Conservation (phyloP, 2,113 vertebrate genomes). For the Oryzias celebensis region DNA sequence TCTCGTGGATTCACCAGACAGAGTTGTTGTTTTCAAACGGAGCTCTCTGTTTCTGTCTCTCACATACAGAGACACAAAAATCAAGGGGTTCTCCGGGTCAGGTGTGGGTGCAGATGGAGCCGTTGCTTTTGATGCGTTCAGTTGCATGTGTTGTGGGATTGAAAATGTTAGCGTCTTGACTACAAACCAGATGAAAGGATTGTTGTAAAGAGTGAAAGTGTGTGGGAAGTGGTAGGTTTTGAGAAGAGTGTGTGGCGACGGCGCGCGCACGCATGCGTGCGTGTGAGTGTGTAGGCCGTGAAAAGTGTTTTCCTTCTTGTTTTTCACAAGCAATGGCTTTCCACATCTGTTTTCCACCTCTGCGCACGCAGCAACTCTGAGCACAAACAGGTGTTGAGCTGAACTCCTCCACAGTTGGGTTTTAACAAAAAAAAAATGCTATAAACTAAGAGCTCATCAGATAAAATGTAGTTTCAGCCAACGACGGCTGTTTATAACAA, state of each 20-base stretch:
- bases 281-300: conserved; percentile 25
- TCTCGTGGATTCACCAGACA: conserved; percentile 61
- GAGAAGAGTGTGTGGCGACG: neutral
- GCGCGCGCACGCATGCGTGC: conserved; percentile 2
- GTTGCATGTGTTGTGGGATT: conserved; percentile 32
- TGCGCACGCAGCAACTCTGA: too few species aligned
- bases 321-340: too few species aligned
- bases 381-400: too few species aligned
- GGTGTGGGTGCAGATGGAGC: conserved; percentile 41
- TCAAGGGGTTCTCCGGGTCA: conserved; percentile 29
- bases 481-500: conserved; percentile 1
- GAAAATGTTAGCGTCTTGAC: conserved; percentile 18
- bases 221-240: conserved; percentile 43
- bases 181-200: conserved; percentile 47
- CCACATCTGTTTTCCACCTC: too few species aligned
- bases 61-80: neutral
- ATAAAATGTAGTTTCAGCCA: too few species aligned
- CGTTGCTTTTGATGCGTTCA: conserved; percentile 32
- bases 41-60: conserved; percentile 30
- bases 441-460: neutral
- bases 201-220: conserved; percentile 51
- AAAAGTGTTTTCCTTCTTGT: conserved; percentile 2
- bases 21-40: conserved; percentile 57
- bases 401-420: too few species aligned
- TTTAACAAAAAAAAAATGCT: too few species aligned